Base-by-base conservation (phyloP, 2,113 vertebrate genomes). In the Cardinalis cardinalis region DNA sequence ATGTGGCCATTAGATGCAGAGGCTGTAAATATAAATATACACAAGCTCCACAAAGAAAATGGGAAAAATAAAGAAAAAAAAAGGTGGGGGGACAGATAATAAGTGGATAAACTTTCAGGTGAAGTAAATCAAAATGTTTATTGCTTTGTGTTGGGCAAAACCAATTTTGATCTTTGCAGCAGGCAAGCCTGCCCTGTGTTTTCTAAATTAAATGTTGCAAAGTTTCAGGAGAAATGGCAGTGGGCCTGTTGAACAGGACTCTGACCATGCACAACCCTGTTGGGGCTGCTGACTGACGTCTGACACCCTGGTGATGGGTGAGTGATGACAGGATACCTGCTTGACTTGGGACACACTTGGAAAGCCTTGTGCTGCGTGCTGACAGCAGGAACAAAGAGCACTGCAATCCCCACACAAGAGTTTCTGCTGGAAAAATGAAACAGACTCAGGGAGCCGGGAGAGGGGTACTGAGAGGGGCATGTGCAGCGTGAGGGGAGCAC, bases 21-120 rank as follows among this genome's bases (percentile, higher is more conserved):
- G 97, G 97, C 96, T 97, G 97, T 97, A 98, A 98, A 98, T 97
- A 97, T 97, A 98, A 98, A 98, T 97, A 98, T 88, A 97, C 95
- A 96, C 95, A 97, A 96, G 97, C 95, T 97, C 95, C 96, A 96
- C 86, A 97, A 97, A 97, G 96, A 94, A 98, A 98, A 97, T 86
- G 96, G n/a, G n/a, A 4, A 24, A 14, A 65, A 51, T 26, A 19
- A 4, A 66, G 3, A 24, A 18, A 72, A 44, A 64, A 52, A 49
- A 7, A 3, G 2, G 2, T 4, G 3, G 4, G 21, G 3, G 4
- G 7, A 52, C 10, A 53, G 31, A 66, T 38, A 29, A 36, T 89
- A 94, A 96, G 80, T 52, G 60, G 94, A 88, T 89, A 95, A 97
- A 97, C 93, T 97, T 95, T 89, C 81, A 96, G 88, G 85, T 93